Base-by-base conservation (phyloP, 1,140 invertebrate genomes). In the Pogonomyrmex californicus region DNA sequence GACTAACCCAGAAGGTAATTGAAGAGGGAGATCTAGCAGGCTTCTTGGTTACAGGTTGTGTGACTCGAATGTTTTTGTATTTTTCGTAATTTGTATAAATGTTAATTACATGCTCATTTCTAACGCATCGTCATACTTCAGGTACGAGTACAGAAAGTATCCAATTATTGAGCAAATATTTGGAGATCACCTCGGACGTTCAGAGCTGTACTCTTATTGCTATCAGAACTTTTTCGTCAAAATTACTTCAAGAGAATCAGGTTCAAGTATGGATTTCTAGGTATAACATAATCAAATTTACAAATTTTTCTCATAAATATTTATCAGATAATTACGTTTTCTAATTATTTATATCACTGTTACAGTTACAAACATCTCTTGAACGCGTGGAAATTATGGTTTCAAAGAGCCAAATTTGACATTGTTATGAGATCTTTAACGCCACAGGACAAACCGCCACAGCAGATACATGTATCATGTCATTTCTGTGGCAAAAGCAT, bases 401-500 rank as follows among this genome's bases (percentile, higher is more conserved):
- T 97, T 90, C 96, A 98, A 92, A 95, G 98, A 90, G 97, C 97
- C 0, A 96, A 97, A 66, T 96, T 96, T 91, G 98, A 98, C 93
- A 97, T 98, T 60, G 96, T 96, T 49, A 96, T 97, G 93, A 97
- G 96, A 91, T 94, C 95, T 5, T 96, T 96, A 49, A 97, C 96
- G 7, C 95, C 96, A 12, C 95, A 95, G 10, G 96, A 96, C 65
- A 97, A 96, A 92, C 96, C 97, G 30, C 96, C 96, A 0, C 97
- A 97, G 81, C 97, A 98, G 92, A 97, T 99, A 71, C 98, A 97
- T 93, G 97, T 99, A 41, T 97, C 98, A 6, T 99, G 99, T 95
- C 99, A 98, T 93, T 99, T 98, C 95, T 99, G 99, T 96, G 98
- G 98, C 4, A 99, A 99, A 95, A 98, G 97, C 87, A 98, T 99